Evolutionary conservation across 2,113 vertebrate genomes (phyloP).

Genomic region (Pelodiscus sinensis): DNA sequence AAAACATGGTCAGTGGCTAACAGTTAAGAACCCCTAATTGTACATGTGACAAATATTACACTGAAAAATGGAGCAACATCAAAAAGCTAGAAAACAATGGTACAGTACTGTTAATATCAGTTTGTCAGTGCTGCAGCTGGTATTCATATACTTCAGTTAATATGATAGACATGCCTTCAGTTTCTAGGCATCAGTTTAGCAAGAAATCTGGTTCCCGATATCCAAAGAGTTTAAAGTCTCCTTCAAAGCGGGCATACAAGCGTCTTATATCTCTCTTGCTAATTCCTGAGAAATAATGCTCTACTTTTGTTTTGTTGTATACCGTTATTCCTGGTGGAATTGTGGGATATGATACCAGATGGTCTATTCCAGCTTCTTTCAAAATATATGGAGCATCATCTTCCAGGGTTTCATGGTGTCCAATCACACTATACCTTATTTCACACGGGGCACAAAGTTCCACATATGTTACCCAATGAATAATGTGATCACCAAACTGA

Average conservation of each 20-base stretch:
- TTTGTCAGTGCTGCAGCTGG: slow-evolving; percentile 41
- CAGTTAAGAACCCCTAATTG: slow-evolving; percentile 29
- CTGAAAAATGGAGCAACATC: slow-evolving; percentile 51
- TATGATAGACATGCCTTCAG: slow-evolving; percentile 15
- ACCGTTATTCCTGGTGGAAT: slow-evolving; percentile 94
- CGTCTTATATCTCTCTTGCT: slow-evolving; percentile 90
- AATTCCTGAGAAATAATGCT: slow-evolving; percentile 91
- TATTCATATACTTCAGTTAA: slow-evolving; percentile 22
- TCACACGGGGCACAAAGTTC: slow-evolving; percentile 96
- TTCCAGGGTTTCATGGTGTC: slow-evolving; percentile 96
- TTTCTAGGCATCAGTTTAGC: slow-evolving; percentile 79
- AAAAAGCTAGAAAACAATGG: slow-evolving; percentile 48
- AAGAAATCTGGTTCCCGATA: slow-evolving; percentile 92
- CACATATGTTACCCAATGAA: slow-evolving; percentile 94
- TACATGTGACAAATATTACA: slow-evolving; percentile 54
- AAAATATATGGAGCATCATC: slow-evolving; percentile 91
- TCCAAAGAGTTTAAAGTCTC: slow-evolving; percentile 94
- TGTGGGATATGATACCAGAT: slow-evolving; percentile 89
- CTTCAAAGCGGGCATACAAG: slow-evolving; percentile 89
- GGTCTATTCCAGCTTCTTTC: slow-evolving; percentile 87
- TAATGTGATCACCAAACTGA: slow-evolving; percentile 94
- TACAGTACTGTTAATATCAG: neutral
- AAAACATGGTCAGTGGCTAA: slow-evolving; percentile 60
- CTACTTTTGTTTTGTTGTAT: slow-evolving; percentile 95
- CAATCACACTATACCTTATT: slow-evolving; percentile 89